A percentile compares a stretch with the other conserved stretches of the same genome.
These are phyloP conservation scores for Melieria crassipennis DNA, from an alignment of 2,888 invertebrate species.

Conservation along the genomic window DNA sequence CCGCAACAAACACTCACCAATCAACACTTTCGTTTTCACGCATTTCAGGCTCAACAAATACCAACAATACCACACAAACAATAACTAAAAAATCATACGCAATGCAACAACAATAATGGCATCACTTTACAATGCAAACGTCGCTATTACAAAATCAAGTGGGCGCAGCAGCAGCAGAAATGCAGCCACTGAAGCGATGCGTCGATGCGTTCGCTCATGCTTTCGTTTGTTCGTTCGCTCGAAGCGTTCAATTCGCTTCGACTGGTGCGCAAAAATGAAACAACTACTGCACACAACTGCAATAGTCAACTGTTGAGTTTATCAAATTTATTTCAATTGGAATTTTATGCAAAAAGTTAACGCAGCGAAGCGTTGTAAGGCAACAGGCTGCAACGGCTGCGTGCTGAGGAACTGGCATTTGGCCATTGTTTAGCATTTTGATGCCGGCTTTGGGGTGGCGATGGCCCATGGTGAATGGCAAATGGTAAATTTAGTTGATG, in stretches of 20 bases:
- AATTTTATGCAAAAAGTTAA: not conserved
- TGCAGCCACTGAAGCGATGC: slow-evolving; percentile 4
- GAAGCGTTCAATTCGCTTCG: not conserved
- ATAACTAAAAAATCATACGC: not conserved
- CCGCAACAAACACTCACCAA: not conserved
- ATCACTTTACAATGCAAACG: slow-evolving; percentile 21
- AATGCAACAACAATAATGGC: not conserved
- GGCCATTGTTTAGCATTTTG: not conserved
- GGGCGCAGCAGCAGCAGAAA: slow-evolving; percentile 15
- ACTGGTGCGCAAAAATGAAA: slow-evolving; percentile 1
- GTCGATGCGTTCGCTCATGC: no score
- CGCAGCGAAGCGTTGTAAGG: not conserved
- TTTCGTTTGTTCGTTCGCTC: slow-evolving; percentile 4
- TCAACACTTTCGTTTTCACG: slow-evolving; percentile 54
- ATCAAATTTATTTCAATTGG: not conserved
- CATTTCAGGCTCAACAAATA: slow-evolving; percentile 35
- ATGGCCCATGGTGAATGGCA: not conserved
- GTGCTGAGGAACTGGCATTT: not conserved
- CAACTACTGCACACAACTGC: not conserved
- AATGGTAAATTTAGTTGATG: not conserved
- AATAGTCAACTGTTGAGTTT: not conserved
- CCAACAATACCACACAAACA: not conserved
- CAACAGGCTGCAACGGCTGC: not conserved
- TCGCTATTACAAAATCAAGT: slow-evolving; percentile 40
- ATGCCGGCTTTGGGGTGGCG: not conserved